Conservation (phyloP, 2,113 vertebrate genomes). For the Laticauda colubrina region DNA sequence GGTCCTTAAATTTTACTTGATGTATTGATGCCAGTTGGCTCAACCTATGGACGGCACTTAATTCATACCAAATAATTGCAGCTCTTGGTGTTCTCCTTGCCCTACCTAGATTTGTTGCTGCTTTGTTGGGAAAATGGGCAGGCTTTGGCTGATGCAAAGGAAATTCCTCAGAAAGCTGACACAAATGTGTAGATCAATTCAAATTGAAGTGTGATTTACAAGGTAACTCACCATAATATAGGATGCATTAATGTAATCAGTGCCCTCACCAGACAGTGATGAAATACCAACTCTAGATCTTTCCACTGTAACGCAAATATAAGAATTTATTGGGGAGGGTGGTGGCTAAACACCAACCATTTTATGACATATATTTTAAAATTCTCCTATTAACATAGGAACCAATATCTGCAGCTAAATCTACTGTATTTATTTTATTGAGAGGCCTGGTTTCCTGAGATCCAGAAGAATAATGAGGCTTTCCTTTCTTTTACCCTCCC, state of each 20-base stretch:
- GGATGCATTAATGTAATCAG: conserved; percentile 93
- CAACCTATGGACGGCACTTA: not conserved
- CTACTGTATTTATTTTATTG: not conserved
- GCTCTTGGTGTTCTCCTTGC: not conserved
- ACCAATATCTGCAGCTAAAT: not conserved
- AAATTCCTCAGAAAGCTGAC: not conserved
- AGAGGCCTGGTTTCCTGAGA: not conserved
- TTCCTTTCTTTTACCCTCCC: not conserved
- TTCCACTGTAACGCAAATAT: conserved; percentile 76
- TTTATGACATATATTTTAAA: not conserved
- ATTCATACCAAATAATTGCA: not conserved
- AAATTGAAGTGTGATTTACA: not conserved
- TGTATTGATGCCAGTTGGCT: not conserved
- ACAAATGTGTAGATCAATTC: not conserved
- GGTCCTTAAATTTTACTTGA: not conserved
- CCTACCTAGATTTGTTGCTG: not conserved
- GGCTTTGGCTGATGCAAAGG: not conserved
- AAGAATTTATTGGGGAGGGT: not conserved
- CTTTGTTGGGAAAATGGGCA: not conserved
- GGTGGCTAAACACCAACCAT: not conserved
- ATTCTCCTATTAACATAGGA: not conserved
- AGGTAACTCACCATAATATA: conserved; percentile 77
- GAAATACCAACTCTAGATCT: conserved; percentile 84
- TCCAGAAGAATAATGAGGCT: not conserved
- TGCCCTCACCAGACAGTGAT: conserved; percentile 75